A percentile compares a stretch with the other conserved stretches of the same genome.
Evolutionary conservation across 2,797 vertebrate genomes (phyloP).

Genomic region (Eospalax fontanierii): DNA sequence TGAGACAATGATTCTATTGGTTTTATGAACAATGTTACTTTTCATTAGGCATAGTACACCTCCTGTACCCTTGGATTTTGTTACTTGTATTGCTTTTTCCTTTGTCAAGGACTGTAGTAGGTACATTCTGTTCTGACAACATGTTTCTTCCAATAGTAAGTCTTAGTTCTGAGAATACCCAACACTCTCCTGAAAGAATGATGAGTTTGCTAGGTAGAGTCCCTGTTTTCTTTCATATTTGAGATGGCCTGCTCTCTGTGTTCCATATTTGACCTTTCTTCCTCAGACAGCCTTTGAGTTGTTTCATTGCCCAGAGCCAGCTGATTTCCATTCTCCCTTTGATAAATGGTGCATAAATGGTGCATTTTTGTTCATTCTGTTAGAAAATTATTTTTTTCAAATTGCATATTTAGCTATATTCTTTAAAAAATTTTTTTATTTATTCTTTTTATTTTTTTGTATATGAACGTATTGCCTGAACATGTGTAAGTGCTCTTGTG

Average conservation of each 20-base stretch:
- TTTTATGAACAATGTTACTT: constrained; percentile 12
- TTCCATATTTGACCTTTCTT: neutral
- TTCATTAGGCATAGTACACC: neutral
- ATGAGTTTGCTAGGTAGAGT: neutral
- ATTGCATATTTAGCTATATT: neutral
- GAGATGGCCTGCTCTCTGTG: neutral
- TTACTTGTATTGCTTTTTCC: constrained; percentile 50
- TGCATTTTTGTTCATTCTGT: neutral
- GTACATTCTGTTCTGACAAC: neutral
- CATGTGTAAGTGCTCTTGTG: too few relatives aligned
- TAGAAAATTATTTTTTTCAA: neutral
- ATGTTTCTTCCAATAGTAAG: neutral
- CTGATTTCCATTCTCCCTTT: too few relatives aligned
- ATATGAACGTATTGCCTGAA: too few relatives aligned
- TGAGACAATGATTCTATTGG: constrained; percentile 5
- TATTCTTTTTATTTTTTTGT: too few relatives aligned
- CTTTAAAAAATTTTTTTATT: too few relatives aligned
- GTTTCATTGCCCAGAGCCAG: neutral
- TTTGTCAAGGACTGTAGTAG: neutral
- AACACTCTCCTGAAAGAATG: neutral
- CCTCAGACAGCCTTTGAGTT: neutral
- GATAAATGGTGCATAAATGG: too few relatives aligned
- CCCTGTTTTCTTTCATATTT: neutral
- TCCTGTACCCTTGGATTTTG: neutral
- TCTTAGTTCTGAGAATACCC: neutral